Evolutionary conservation across 2,888 invertebrate genomes (phyloP), one percentile per base, ranked within the genome.

Genomic region (Eubasilissa splendida): DNA sequence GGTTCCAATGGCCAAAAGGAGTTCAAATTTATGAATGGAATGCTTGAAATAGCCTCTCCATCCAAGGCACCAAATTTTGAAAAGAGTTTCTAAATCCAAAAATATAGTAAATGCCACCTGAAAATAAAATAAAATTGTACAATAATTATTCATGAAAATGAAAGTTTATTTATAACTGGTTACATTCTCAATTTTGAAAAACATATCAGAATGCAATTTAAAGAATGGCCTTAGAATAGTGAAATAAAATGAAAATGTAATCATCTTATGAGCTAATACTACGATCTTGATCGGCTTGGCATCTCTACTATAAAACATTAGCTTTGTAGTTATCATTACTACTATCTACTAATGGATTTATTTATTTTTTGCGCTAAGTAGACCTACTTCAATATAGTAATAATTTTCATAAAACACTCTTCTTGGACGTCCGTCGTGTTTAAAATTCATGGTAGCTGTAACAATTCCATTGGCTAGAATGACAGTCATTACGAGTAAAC

Each of bases 41-140:
- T 99, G 96, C 86, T 96, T 96, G 89, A 96, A 96, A 87, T 99
- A 99, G 11, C 97, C 97, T 79, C 95, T 93, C 92, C 98, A 96
- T 3, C 99, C 99, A 74, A 99, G 91, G 86, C 99, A 99, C 95
- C 98, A 98, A 85, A 99, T 96, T 90, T 99, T 99, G 87, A 99
- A 97, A 56, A 98, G 87, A 0, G 97, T 97, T 89, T 99, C 99
- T 83, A 99, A 89, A 87, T 98, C 96, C 86, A 99, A 93, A 84
- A 99, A 93, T 81, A 97, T 93, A 0, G 99, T 99, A 87, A 99
- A 99, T 1, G 96, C 96, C 84, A 98, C 94, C 94, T 95, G 88
- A 80, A 90, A 90, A 82, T 7, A 56, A 74, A 68, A 50, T 10
- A 9, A 33, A 11, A 10, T 63, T 63, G 33, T 22, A 5, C 42